Percentiles rank a stretch among this genome's conserved stretches.
phyloP scores from a whole-genome alignment of 2,797 vertebrate genomes.

The Avahi laniger region DNA sequence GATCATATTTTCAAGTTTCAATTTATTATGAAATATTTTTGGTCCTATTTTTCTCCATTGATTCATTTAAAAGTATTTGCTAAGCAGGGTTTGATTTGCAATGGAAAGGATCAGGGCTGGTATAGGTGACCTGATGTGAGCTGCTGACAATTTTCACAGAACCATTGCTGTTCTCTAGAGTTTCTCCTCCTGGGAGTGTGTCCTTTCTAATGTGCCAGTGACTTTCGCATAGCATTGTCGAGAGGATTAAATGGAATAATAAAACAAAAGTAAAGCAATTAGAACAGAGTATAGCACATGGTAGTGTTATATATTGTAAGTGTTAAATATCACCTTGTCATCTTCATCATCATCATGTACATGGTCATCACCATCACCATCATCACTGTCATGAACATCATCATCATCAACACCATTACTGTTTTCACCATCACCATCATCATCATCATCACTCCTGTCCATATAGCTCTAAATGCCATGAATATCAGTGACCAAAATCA shows the following conservation, averaged over 20 bases:
- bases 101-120: neutral
- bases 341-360: neutral
- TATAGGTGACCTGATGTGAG: neutral
- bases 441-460: neutral
- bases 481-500: neutral
- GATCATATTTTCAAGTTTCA: neutral
- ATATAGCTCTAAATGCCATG: neutral
- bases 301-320: no score
- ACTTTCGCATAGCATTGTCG: neutral
- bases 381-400: neutral
- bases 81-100: neutral
- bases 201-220: neutral
- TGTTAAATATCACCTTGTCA: neutral
- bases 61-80: neutral
- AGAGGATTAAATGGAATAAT: neutral
- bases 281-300: neutral
- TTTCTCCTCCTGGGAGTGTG: neutral
- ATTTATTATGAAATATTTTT: neutral
- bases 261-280: neutral
- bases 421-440: neutral
- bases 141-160: neutral
- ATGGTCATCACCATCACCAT: neutral
- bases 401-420: no score
- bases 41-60: neutral
- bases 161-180: neutral